Evolutionary conservation across 2,113 vertebrate genomes (phyloP), one percentile per base, ranked within the genome.

Genomic region (Ictalurus furcatus): DNA sequence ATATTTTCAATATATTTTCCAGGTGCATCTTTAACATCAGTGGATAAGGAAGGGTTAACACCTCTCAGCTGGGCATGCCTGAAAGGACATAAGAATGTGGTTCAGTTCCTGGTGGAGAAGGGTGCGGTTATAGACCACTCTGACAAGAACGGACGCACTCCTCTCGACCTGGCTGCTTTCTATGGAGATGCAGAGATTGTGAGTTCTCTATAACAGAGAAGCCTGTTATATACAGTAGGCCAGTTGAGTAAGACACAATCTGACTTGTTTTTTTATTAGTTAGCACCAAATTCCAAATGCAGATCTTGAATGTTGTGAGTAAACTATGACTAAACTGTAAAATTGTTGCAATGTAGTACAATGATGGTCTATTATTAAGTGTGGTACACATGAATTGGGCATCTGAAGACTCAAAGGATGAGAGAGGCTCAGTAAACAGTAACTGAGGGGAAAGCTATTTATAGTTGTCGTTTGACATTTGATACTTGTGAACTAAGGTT

Each of bases 61-160:
- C 97, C 98, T 0, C 92, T 99, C 92, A 99, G 98, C 94, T 99
- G 98, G 98, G 97, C 98, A 0, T 99, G 98, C 94, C 95, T 99
- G 58, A 99, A 99, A 94, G 98, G 98, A 92, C 98, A 99, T 88
- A 97, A 96, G 95, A 95, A 95, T 1, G 97, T 98, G 40, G 98
- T 99, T 90, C 98, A 96, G 93, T 97, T 96, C 92, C 93, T 99
- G 90, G 96, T 98, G 79, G 98, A 99, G 93, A 97, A 97, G 91
- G 98, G 98, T 59, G 97, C 98, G 0, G 94, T 96, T 65, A 97
- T 98, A 69, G 98, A 99, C 93, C 98, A 99, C 96, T 98, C 95
- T 0, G 98, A 99, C 95, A 99, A 97, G 92, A 99, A 99, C 0
- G 98, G 98, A 87, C 97, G 98, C 12, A 99, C 98, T 0, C 98